These are phyloP conservation scores for Leptonema lineaticorne DNA, from an alignment of 1,140 invertebrate genomes.

Conservation along the genomic window DNA sequence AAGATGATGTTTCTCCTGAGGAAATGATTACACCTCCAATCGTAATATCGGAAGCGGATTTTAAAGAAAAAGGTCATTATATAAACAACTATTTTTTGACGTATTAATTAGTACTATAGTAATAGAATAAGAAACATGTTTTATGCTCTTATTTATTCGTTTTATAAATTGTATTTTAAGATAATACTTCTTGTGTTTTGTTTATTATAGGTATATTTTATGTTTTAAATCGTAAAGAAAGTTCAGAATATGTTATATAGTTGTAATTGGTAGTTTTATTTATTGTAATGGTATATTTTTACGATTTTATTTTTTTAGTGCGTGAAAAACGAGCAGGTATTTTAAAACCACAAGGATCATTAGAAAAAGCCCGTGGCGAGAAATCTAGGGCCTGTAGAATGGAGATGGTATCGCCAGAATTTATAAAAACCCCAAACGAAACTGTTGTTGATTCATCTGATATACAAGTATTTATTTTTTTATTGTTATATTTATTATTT, in stretches of 20 bases:
- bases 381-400: slow-evolving; percentile 42
- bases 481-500: neutral
- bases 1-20: slow-evolving; percentile 9
- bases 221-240: neutral
- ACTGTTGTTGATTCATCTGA: slow-evolving; percentile 15
- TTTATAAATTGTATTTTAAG: too few species aligned
- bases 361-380: slow-evolving; percentile 63
- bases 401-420: slow-evolving; percentile 48
- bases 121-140: too few species aligned
- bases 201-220: neutral
- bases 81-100: neutral
- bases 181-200: too few species aligned
- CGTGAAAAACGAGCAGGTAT: slow-evolving; percentile 66
- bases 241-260: neutral
- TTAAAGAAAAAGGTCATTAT: slow-evolving; percentile 50
- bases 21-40: slow-evolving; percentile 43
- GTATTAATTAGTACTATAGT: too few species aligned
- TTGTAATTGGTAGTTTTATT: neutral
- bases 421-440: neutral
- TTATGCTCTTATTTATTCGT: too few species aligned
- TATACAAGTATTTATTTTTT: slow-evolving; percentile 18
- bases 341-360: slow-evolving; percentile 67
- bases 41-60: slow-evolving; percentile 52
- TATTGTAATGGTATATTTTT: neutral
- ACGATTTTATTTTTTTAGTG: slow-evolving; percentile 38